Percentiles rank a stretch among this genome's conserved stretches.
phyloP scores from a whole-genome alignment of 2,888 invertebrate genomes.

The Morpho achilles region DNA sequence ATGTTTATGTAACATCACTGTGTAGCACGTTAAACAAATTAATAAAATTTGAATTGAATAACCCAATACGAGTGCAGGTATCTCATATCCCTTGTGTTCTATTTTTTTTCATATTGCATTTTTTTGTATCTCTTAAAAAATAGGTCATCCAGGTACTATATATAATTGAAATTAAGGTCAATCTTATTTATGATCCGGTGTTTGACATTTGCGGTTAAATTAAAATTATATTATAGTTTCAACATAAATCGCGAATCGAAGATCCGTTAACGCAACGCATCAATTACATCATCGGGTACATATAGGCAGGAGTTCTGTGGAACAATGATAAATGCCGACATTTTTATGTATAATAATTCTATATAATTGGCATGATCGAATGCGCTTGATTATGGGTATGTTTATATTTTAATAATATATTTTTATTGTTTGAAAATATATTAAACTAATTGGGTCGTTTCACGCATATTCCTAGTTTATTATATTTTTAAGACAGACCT shows the following conservation, averaged over 20 bases:
- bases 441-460: too few relatives aligned
- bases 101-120: background rate
- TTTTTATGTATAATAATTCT: slow-evolving; percentile 14
- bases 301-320: slow-evolving; percentile 4
- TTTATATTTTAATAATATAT: slow-evolving; percentile 2
- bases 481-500: too few relatives aligned
- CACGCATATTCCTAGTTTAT: too few relatives aligned
- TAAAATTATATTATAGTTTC: slow-evolving; percentile 12
- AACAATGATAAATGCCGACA: slow-evolving; percentile 15
- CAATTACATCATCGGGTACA: slow-evolving; percentile 12
- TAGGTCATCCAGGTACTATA: background rate
- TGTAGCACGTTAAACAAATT: too few relatives aligned
- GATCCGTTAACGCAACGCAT: slow-evolving; percentile 17
- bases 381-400: slow-evolving; percentile 3
- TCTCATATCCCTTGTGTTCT: background rate
- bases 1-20: too few relatives aligned
- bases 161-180: too few relatives aligned
- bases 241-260: slow-evolving; percentile 8
- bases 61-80: too few relatives aligned
- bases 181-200: slow-evolving; percentile 4
- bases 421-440: slow-evolving; percentile 1
- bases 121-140: too few relatives aligned
- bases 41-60: too few relatives aligned
- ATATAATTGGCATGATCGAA: slow-evolving; percentile 11
- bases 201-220: slow-evolving; percentile 11